Conservation (phyloP, 2,888 invertebrate species). For the Drosophila nr. fundita region DNA sequence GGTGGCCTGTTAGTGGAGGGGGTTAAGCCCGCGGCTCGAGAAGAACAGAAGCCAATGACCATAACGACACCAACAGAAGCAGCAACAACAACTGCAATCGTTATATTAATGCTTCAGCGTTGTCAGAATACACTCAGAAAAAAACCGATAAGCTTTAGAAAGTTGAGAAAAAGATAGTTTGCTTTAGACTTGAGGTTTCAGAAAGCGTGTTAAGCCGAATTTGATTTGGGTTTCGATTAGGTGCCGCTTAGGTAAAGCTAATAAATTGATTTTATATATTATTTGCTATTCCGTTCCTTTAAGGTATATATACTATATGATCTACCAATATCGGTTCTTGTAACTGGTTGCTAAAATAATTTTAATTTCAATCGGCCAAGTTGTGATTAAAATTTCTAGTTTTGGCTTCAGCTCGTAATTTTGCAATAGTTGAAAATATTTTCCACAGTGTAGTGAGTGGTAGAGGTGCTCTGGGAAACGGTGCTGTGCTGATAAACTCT, state of each 20-base stretch:
- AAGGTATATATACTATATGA: not conserved
- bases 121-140: not conserved
- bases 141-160: not conserved
- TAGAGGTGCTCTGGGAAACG: slow-evolving; percentile 20
- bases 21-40: slow-evolving; percentile 23
- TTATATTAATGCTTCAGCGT: slow-evolving; percentile 32
- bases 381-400: not conserved
- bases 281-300: not conserved
- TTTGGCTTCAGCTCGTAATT: not conserved
- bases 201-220: not conserved
- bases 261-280: not conserved
- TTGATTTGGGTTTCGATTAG: not conserved
- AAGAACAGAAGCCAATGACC: slow-evolving; percentile 36
- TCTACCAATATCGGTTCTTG: not conserved
- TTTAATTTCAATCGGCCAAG: not conserved
- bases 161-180: not conserved
- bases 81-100: slow-evolving; percentile 29
- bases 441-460: not conserved
- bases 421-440: not conserved
- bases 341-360: not conserved
- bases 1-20: not conserved
- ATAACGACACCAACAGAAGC: slow-evolving; percentile 13
- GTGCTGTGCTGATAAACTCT: slow-evolving; percentile 70
- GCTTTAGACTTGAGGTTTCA: not conserved
- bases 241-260: not conserved